Percentiles rank a stretch among this genome's conserved stretches.
phyloP scores from a whole-genome alignment of 2,797 vertebrate species.

The Cyclura pinguis region DNA sequence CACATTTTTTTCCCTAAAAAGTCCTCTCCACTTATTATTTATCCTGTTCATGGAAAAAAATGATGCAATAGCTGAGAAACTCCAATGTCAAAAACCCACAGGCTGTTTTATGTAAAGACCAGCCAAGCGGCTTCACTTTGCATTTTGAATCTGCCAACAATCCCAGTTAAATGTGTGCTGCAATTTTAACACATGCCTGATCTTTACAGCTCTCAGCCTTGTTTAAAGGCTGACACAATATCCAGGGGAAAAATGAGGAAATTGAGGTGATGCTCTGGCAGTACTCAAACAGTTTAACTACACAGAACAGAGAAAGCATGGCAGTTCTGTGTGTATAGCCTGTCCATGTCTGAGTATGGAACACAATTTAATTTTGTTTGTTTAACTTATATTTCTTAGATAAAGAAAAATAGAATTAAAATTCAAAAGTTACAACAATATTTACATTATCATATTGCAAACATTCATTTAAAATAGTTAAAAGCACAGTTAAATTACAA shows the following conservation, averaged over 20 bases:
- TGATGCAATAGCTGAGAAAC: not conserved
- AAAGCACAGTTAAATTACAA: no score
- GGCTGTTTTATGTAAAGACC: not conserved
- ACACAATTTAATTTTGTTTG: no score
- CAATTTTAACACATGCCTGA: conserved; percentile 9
- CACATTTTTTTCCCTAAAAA: not conserved
- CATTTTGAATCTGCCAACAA: not conserved
- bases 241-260: not conserved
- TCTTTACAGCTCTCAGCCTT: not conserved
- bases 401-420: no score
- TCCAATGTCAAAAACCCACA: not conserved
- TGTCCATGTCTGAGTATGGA: not conserved
- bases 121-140: not conserved
- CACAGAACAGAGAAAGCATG: not conserved
- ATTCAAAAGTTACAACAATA: no score
- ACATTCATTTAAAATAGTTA: no score
- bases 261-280: not conserved
- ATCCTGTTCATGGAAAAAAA: not conserved
- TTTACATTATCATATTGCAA: no score
- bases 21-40: not conserved
- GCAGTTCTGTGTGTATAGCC: not conserved
- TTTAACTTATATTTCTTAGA: no score
- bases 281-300: not conserved
- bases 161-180: not conserved
- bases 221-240: not conserved